These are phyloP conservation scores for Phalacrocorax pelagicus DNA, from an alignment of 2,113 vertebrate genomes.

Conservation along the genomic window DNA sequence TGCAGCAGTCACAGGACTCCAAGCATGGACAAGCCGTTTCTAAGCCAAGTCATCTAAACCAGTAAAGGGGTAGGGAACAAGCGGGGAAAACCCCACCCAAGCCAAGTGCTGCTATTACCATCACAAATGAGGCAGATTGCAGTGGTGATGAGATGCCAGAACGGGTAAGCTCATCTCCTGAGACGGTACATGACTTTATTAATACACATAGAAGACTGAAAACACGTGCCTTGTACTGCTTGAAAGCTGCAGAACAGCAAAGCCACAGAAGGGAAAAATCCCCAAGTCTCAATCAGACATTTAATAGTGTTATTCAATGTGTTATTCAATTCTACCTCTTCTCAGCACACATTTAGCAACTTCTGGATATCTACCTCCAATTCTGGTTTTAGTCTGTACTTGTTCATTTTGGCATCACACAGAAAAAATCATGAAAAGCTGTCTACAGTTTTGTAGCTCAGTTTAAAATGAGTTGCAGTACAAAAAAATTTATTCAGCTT, in stretches of 20 bases:
- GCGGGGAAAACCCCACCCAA: background rate
- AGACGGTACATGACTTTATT: fast-evolving
- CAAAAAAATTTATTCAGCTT: background rate
- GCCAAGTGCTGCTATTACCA: background rate
- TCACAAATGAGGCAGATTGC: background rate
- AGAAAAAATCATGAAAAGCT: background rate
- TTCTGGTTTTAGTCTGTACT: background rate
- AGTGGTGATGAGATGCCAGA: background rate
- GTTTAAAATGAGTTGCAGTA: background rate
- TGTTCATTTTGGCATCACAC: background rate
- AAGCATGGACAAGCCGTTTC: background rate
- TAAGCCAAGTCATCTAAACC: background rate
- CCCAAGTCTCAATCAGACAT: background rate
- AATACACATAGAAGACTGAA: background rate
- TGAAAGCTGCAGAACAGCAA: background rate
- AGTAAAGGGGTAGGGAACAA: background rate
- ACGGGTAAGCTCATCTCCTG: background rate
- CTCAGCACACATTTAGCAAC: background rate
- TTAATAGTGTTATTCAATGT: background rate
- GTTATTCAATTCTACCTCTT: background rate
- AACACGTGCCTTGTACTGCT: background rate
- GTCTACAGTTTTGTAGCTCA: background rate
- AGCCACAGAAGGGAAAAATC: background rate
- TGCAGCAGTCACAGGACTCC: background rate
- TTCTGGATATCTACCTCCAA: background rate